Conservation (phyloP, 2,888 invertebrate species). For the Cheilosia pagana region DNA sequence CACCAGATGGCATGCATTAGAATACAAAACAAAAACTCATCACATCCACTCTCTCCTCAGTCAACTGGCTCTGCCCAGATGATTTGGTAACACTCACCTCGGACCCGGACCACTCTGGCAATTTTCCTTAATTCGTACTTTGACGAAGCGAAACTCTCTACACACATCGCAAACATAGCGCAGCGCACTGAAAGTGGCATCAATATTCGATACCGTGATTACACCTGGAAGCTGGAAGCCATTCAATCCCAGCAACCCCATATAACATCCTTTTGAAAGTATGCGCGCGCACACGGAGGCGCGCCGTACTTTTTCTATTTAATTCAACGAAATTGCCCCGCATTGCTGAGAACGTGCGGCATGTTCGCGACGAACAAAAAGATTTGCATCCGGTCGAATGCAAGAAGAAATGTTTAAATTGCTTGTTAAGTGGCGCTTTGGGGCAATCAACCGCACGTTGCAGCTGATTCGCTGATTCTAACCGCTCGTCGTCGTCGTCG, state of each 20-base stretch:
- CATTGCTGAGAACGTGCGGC: slow-evolving; percentile 28
- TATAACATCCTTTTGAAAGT: slow-evolving; percentile 50
- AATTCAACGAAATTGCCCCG: slow-evolving; percentile 68
- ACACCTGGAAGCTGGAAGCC: slow-evolving; percentile 67
- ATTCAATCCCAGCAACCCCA: slow-evolving; percentile 27
- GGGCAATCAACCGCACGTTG: slow-evolving; percentile 68
- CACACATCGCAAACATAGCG: not conserved
- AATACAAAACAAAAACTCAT: too few relatives aligned
- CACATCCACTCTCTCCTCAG: too few relatives aligned
- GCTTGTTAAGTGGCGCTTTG: slow-evolving; percentile 75
- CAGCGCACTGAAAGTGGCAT: slow-evolving; percentile 24
- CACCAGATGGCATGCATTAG: too few relatives aligned
- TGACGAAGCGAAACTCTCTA: slow-evolving; percentile 1
- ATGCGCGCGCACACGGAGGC: slow-evolving; percentile 13
- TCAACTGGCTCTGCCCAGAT: slow-evolving; percentile 24
- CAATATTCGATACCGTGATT: slow-evolving; percentile 60
- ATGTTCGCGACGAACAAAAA: slow-evolving; percentile 60
- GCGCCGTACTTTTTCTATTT: slow-evolving; percentile 64
- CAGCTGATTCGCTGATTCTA: slow-evolving; percentile 64
- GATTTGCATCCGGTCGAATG: slow-evolving; percentile 74
- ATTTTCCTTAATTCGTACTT: slow-evolving; percentile 29
- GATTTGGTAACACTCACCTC: slow-evolving; percentile 40
- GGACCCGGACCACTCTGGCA: not conserved
- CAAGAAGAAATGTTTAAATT: slow-evolving; percentile 69
- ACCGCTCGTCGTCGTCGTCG: slow-evolving; percentile 29